Base-by-base conservation (phyloP, 2,113 vertebrate species). In the Sander lucioperca region DNA sequence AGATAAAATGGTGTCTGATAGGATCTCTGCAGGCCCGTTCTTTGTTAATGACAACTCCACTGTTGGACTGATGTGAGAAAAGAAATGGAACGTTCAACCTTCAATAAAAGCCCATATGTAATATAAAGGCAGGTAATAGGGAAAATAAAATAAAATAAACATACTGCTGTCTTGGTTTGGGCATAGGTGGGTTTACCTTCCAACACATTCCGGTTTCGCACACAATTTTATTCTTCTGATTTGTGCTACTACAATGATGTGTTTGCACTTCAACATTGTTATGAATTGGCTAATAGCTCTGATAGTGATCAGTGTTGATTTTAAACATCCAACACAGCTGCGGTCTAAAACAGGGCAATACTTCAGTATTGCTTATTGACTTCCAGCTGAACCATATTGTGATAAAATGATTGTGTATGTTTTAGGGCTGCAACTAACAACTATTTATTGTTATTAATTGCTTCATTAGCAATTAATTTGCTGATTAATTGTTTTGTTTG, bases 1-100 rank as follows among this genome's bases (percentile, higher is more conserved):
- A 43, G 63, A 82, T 83, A 61, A 82, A 69, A 63, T 61, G 59
- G 27, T 72, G 5, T 57, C 5, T 80, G 68, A 75, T 36, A 15
- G 74, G 57, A 80, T 82, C 77, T 69, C 63, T 63, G 74, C 59
- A 63, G 51, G 27, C 68, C 58, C 0, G 19, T 57, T 63, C 14
- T 70, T 79, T 36, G 51, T 59, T 78, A 27, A 76, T n/a, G 54
- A 77, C 6, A 50, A 57, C 39, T 30, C 45, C 48, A 33, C 61
- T 19, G 61, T 59, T 65, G n/a, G 47, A 33, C 25, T 74, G 53
- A 71, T 43, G 39, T 70, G 45, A 66, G 57, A 67, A 65, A 45
- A 50, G 21, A 71, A 69, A 30, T 53, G 21, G 13, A 21, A 43
- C 19, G 18, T 77, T 53, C 4, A 73, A 1, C 65, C 15, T 43